A percentile compares a stretch with the other conserved stretches of the same genome.
phyloP scores from a whole-genome alignment of 2,113 vertebrate species.

The Callionymus lyra region DNA sequence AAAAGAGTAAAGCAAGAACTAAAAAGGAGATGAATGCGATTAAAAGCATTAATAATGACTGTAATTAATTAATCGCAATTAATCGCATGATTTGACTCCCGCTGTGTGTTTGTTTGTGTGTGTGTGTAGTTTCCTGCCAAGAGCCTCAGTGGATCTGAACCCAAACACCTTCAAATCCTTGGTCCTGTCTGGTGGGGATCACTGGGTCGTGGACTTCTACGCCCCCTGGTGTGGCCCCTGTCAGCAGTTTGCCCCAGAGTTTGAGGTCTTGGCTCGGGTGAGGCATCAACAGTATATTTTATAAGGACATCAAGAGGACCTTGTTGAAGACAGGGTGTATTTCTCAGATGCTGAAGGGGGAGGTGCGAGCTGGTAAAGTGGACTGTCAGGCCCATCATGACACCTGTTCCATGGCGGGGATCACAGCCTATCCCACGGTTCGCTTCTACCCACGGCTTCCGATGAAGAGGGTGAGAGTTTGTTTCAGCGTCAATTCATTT shows the following conservation, averaged over 20 bases:
- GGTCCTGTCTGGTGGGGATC: constrained; percentile 77
- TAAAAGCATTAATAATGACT: no score
- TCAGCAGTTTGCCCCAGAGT: constrained; percentile 91
- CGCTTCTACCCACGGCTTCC: constrained; percentile 76
- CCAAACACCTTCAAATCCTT: constrained; percentile 80
- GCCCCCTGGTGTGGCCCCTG: constrained; percentile 97
- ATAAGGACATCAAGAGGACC: no score
- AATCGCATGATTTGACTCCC: no score
- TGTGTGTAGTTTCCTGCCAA: constrained; percentile 76
- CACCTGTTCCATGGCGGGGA: constrained; percentile 79
- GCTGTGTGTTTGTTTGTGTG: background rate
- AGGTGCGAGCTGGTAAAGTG: constrained; percentile 84
- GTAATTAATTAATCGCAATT: no score
- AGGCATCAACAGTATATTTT: constrained; percentile 17
- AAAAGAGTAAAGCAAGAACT: no score
- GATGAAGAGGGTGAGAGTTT: constrained; percentile 70
- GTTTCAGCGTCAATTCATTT: no score
- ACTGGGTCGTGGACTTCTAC: constrained; percentile 95
- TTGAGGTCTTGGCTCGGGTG: constrained; percentile 88
- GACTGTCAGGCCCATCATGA: constrained; percentile 84
- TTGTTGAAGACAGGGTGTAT: background rate
- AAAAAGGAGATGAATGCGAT: no score
- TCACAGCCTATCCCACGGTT: constrained; percentile 86
- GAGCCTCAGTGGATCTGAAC: constrained; percentile 75
- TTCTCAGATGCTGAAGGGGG: constrained; percentile 78